These are phyloP conservation scores for Oncopeltus fasciatus DNA, from an alignment of 1,140 invertebrate genomes.

Conservation along the genomic window DNA sequence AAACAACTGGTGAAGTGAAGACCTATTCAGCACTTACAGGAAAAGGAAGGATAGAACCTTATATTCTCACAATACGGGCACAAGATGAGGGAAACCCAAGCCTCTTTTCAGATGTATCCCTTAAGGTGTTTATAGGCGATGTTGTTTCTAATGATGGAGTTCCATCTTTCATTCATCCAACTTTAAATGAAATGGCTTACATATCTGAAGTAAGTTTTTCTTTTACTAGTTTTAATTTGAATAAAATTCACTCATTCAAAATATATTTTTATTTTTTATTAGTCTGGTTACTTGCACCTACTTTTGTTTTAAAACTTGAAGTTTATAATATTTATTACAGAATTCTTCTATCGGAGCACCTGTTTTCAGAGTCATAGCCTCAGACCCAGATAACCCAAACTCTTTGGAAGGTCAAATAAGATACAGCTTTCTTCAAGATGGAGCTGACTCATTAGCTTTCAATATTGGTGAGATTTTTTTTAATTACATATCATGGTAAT, in stretches of 20 bases:
- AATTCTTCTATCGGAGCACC: conserved; percentile 56
- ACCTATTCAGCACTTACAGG: conserved; percentile 51
- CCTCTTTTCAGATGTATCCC: conserved; percentile 43
- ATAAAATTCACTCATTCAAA: background rate
- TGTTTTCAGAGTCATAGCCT: conserved; percentile 61
- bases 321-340: conserved; percentile 29
- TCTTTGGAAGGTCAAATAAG: conserved; percentile 54
- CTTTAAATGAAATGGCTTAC: conserved; percentile 49
- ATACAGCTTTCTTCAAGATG: conserved; percentile 56
- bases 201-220: conserved; percentile 43
- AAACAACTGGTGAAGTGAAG: conserved; percentile 48
- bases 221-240: no score
- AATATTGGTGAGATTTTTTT: conserved; percentile 45
- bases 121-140: conserved; percentile 60
- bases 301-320: no score
- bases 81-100: conserved; percentile 51
- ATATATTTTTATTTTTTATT: background rate
- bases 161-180: conserved; percentile 55
- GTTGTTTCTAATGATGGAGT: conserved; percentile 72
- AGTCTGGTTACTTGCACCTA: no score
- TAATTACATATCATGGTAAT: no score
- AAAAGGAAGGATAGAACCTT: conserved; percentile 59
- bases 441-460: conserved; percentile 47
- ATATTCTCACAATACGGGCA: conserved; percentile 49
- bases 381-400: conserved; percentile 61